A percentile compares a stretch with the other conserved stretches of the same genome.
Conservation (phyloP, 2,113 vertebrate species). For the Tragulus kanchil region DNA sequence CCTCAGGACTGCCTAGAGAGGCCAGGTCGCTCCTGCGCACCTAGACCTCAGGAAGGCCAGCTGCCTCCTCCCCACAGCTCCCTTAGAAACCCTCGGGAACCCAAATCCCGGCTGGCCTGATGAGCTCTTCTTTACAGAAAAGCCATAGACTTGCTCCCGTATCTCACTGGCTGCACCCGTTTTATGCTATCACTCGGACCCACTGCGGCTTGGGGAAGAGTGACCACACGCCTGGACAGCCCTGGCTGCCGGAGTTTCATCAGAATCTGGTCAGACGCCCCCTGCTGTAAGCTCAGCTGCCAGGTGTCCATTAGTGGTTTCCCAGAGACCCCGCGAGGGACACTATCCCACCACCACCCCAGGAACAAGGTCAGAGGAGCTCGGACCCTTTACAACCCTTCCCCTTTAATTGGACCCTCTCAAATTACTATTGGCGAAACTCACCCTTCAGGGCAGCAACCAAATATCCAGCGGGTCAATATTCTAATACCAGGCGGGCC, state of each 20-base stretch:
- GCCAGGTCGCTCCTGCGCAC: neutral
- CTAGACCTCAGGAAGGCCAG: too few species aligned
- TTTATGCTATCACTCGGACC: neutral
- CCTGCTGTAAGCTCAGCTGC: neutral
- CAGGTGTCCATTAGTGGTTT: too few species aligned
- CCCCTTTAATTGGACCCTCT: neutral
- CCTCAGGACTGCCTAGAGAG: neutral
- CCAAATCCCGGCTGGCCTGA: neutral
- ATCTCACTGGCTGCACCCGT: neutral
- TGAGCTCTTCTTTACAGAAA: neutral
- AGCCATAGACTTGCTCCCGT: neutral
- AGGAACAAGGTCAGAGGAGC: too few species aligned
- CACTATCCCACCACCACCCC: neutral
- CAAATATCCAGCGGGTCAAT: neutral
- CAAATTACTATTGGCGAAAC: neutral
- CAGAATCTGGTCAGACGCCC: neutral
- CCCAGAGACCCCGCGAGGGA: too few species aligned
- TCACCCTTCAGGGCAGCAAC: too few species aligned
- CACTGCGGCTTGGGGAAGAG: neutral
- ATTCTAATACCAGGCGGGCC: too few species aligned
- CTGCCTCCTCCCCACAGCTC: neutral
- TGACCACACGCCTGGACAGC: neutral
- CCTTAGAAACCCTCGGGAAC: neutral
- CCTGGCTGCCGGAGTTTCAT: neutral
- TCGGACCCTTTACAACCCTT: neutral